Percentiles rank a stretch among this genome's conserved stretches.
These are phyloP conservation scores for Lepidurus apus DNA, from an alignment of 1,140 invertebrate species.

Conservation along the genomic window DNA sequence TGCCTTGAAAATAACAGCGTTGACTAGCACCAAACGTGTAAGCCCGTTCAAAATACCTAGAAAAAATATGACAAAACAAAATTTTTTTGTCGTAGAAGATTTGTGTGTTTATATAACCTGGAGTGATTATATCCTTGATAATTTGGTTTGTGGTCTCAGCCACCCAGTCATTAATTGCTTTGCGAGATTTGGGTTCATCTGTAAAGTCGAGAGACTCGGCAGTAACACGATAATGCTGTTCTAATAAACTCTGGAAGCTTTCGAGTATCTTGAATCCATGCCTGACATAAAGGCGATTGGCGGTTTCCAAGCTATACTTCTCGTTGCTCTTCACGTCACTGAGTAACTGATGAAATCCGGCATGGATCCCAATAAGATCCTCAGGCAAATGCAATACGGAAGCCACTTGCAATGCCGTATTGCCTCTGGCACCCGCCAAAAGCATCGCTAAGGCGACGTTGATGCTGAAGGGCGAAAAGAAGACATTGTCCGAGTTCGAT, in stretches of 20 bases:
- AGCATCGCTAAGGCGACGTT: constrained; percentile 59
- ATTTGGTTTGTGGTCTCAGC: constrained; percentile 63
- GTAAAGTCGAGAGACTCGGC: constrained; percentile 53
- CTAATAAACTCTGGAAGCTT: constrained; percentile 47
- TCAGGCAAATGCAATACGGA: constrained; percentile 51
- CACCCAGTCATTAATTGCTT: constrained; percentile 63
- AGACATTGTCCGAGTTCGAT: constrained; percentile 51
- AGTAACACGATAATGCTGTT: constrained; percentile 50
- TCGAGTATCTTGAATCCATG: constrained; percentile 47
- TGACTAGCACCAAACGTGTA: constrained; percentile 63
- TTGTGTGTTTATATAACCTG: constrained; percentile 45
- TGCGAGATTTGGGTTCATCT: constrained; percentile 42
- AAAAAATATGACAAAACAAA: background rate
- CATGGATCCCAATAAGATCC: background rate
- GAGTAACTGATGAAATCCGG: background rate
- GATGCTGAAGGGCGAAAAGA: constrained; percentile 62
- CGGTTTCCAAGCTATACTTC: constrained; percentile 52
- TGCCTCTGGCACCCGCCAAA: constrained; percentile 55
- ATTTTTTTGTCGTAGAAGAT: background rate
- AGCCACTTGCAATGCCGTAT: constrained; percentile 54
- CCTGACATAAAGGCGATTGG: constrained; percentile 59
- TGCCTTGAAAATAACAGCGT: constrained; percentile 83
- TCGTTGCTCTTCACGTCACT: constrained; percentile 31
- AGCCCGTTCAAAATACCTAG: constrained; percentile 46
- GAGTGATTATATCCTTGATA: constrained; percentile 61